phyloP scores from a whole-genome alignment of 2,888 invertebrate species.

The Strigamia transsilvanica region DNA sequence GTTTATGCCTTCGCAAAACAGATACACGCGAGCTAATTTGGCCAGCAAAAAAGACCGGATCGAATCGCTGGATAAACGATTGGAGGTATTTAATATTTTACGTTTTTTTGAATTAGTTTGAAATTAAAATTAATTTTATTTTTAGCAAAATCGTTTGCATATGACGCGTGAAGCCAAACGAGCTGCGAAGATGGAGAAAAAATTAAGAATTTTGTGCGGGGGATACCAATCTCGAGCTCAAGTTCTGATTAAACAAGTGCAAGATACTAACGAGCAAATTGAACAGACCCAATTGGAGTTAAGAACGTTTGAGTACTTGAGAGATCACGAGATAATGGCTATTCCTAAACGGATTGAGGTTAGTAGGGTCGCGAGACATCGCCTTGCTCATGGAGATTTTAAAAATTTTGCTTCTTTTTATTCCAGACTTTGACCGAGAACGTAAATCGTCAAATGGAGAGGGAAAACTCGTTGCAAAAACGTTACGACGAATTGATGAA shows the following conservation, averaged over 20 bases:
- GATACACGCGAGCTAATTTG: constrained; percentile 92
- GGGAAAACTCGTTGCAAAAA: constrained; percentile 87
- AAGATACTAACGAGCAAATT: constrained; percentile 86
- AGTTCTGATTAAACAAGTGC: constrained; percentile 84
- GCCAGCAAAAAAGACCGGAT: constrained; percentile 96
- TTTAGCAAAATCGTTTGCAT: constrained; percentile 82
- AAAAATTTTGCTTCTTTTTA: constrained; percentile 53
- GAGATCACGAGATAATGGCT: constrained; percentile 88
- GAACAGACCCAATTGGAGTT: constrained; percentile 89
- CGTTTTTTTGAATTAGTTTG: neutral
- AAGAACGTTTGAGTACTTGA: constrained; percentile 88
- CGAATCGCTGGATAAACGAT: constrained; percentile 88
- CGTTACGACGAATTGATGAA: constrained; percentile 78
- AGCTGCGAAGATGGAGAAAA: constrained; percentile 97
- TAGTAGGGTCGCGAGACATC: constrained; percentile 57
- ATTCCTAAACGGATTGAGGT: constrained; percentile 90
- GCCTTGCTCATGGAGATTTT: neutral
- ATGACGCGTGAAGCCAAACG: constrained; percentile 97
- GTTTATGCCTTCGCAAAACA: constrained; percentile 88
- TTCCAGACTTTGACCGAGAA: constrained; percentile 85
- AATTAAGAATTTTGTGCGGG: constrained; percentile 92
- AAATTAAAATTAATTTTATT: constrained; percentile 51
- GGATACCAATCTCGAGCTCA: constrained; percentile 87
- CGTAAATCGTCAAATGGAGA: constrained; percentile 87
- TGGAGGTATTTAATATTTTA: constrained; percentile 70